Percentiles rank a stretch among this genome's conserved stretches.
Evolutionary conservation across 1,140 invertebrate species (phyloP).

Genomic region (Xylocopa sonorina): DNA sequence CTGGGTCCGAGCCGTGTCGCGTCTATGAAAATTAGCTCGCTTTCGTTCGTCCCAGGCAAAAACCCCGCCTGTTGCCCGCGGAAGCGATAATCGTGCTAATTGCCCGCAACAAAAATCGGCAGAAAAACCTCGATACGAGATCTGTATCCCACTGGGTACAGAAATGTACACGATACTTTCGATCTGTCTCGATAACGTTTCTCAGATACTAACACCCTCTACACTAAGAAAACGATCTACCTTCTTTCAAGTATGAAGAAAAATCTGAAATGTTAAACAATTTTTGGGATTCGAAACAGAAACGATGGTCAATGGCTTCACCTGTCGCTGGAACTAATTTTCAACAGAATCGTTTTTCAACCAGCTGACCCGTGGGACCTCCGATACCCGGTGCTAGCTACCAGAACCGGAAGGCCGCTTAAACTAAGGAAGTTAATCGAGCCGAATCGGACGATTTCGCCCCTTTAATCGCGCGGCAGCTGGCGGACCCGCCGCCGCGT

Average conservation of each 20-base stretch:
- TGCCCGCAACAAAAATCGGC: not conserved
- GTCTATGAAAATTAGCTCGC: slow-evolving; percentile 59
- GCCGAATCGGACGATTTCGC: slow-evolving; percentile 63
- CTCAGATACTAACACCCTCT: too few species aligned
- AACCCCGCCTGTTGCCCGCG: not conserved
- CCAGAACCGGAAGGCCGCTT: slow-evolving; percentile 71
- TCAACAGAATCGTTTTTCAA: slow-evolving; percentile 30
- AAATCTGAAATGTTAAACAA: too few species aligned
- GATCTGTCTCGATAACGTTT: too few species aligned
- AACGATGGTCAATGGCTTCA: too few species aligned
- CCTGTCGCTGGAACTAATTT: slow-evolving; percentile 35
- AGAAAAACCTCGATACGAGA: not conserved
- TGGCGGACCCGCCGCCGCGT: slow-evolving; percentile 55
- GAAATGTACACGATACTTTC: too few species aligned
- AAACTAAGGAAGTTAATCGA: slow-evolving; percentile 79
- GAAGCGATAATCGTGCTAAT: slow-evolving; percentile 14
- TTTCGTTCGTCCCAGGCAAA: slow-evolving; percentile 52
- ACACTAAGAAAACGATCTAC: too few species aligned
- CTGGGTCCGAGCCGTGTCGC: slow-evolving; percentile 22
- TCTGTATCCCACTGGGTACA: not conserved
- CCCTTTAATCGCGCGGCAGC: slow-evolving; percentile 69
- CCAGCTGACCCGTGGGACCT: slow-evolving; percentile 51
- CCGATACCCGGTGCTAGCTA: slow-evolving; percentile 6
- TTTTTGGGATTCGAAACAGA: not conserved
- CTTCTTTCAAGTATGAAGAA: too few species aligned